Conservation (phyloP, 2,113 vertebrate genomes). For the Coptodon rendalli region DNA sequence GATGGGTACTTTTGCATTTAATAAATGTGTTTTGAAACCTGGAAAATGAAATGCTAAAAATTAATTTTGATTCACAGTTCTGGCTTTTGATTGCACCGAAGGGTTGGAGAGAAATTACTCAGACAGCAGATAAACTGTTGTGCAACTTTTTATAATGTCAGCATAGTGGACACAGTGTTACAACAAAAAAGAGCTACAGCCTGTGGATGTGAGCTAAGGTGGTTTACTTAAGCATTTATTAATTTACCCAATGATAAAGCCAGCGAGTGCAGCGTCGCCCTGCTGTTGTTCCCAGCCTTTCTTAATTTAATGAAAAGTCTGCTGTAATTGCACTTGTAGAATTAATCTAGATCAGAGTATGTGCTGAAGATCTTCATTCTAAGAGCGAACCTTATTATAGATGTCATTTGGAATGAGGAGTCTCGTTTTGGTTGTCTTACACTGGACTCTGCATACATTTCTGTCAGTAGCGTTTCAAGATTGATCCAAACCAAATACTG, state of each 20-base stretch:
- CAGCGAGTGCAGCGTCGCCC: not conserved
- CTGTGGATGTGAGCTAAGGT: not conserved
- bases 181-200: not conserved
- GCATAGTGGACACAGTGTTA: not conserved
- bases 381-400: not conserved
- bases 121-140: not conserved
- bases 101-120: not conserved
- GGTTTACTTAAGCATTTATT: not conserved
- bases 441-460: not conserved
- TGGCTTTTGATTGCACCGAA: not conserved
- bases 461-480: not conserved
- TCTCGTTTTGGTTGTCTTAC: not conserved
- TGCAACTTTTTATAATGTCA: not conserved
- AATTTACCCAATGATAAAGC: not conserved
- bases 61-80: not conserved
- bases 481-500: not conserved
- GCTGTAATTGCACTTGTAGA: conserved; percentile 20
- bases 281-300: not conserved
- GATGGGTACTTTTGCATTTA: not conserved
- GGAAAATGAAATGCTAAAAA: not conserved
- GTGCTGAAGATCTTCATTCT: not conserved
- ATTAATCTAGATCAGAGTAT: not conserved
- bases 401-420: not conserved
- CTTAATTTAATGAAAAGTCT: not conserved
- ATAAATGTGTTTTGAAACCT: not conserved